phyloP scores from a whole-genome alignment of 2,888 invertebrate genomes.

The Agrochola circellaris region DNA sequence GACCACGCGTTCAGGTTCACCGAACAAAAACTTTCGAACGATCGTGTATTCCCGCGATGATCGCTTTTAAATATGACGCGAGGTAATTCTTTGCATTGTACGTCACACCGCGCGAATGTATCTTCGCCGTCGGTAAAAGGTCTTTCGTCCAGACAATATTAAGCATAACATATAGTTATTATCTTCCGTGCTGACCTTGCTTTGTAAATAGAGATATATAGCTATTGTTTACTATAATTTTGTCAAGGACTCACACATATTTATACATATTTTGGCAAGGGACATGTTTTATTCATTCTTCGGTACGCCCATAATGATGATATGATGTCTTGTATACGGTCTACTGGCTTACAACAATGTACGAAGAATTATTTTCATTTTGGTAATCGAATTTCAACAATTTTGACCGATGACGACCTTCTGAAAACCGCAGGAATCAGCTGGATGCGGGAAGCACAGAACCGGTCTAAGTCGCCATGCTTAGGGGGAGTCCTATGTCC shows the following conservation, averaged over 20 bases:
- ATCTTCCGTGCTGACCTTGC: conserved; percentile 21
- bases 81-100: not conserved
- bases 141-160: conserved; percentile 33
- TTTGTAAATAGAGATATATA: conserved; percentile 20
- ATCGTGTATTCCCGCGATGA: no score
- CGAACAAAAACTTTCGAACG: no score
- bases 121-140: no score
- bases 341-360: conserved; percentile 2
- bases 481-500: no score
- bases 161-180: conserved; percentile 5
- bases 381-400: not conserved
- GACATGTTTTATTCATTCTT: conserved; percentile 12
- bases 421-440: no score
- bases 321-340: conserved; percentile 1
- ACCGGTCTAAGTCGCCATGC: no score
- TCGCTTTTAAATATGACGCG: no score
- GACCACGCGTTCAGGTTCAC: no score
- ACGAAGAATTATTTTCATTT: not conserved
- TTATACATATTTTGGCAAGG: conserved; percentile 35
- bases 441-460: no score
- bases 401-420: no score
- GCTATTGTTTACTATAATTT: conserved; percentile 14
- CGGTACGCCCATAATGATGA: conserved; percentile 1
- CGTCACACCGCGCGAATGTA: not conserved
- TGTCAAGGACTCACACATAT: conserved; percentile 40